Base-by-base conservation (phyloP, 2,888 invertebrate species). In the Teleogryllus oceanicus region DNA sequence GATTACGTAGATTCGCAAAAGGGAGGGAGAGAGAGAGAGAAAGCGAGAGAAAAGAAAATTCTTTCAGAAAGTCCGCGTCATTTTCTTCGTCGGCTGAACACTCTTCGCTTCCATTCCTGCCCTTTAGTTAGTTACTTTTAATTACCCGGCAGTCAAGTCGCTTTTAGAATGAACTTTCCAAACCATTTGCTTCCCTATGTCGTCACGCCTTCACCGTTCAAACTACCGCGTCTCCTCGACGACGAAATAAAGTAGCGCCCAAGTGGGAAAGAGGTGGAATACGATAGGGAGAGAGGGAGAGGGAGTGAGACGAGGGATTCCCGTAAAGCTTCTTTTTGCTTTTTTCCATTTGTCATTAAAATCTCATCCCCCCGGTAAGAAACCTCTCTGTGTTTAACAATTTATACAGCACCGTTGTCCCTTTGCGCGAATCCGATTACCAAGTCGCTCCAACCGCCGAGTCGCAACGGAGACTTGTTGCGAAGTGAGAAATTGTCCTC, bases 131-230 rank as follows among this genome's bases (percentile, higher is more conserved):
- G 76, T 79, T 81, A 80, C 80, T 80, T 81, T 81, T 81, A 81
- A 81, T 81, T 81, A 81, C 80, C 79, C 74, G 75, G 50, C 49
- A 77, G 79, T 51, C 77, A 16, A n/a, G 74, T 74, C 76, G 76
- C 50, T 78, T 81, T 80, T 51, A 50, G 79, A 80, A 80, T 79
- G 80, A 75, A 80, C 62, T 81, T 81, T 80, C 79, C 80, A 78
- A 79, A 50, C 79, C 80, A 79, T 81, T 81, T 80, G 81, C 78
- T 75, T 78, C 76, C 78, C 51, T 75, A 75, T 80, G 80, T 77
- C 81, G 78, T 49, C n/a, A n/a, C 78, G 62, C n/a, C 62, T 62
- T 37, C 16, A 51, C 51, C 37, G 49, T 51, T 50, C 50, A 20
- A 11, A 51, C 78, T 49, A 50, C 80, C 24, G 24, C 24, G 21